phyloP scores from a whole-genome alignment of 2,797 vertebrate genomes.

The Pangasius djambal region DNA sequence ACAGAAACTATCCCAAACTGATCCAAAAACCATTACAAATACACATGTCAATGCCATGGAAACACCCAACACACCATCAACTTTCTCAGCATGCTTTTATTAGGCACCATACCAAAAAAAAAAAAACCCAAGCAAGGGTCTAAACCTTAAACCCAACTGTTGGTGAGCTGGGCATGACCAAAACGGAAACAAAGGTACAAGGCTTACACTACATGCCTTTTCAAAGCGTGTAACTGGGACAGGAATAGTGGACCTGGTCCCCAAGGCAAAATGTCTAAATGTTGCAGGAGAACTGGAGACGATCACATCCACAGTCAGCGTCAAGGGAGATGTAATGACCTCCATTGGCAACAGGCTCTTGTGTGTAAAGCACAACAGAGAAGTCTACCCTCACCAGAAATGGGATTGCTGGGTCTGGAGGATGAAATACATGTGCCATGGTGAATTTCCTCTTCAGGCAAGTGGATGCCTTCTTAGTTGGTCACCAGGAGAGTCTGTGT shows the following conservation, averaged over 20 bases:
- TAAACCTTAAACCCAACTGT: background rate
- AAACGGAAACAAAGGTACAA: background rate
- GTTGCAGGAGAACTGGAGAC: background rate
- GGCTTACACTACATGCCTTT: background rate
- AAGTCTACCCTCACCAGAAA: background rate
- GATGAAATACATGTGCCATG: background rate
- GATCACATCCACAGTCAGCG: background rate
- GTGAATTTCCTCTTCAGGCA: background rate
- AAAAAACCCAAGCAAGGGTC: background rate
- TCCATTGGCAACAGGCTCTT: background rate
- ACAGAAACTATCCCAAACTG: background rate
- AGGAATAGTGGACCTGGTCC: background rate
- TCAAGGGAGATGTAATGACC: background rate
- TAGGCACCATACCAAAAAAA: no score
- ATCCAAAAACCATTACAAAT: background rate
- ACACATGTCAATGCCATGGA: background rate
- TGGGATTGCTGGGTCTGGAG: background rate
- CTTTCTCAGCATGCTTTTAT: background rate
- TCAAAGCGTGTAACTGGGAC: background rate
- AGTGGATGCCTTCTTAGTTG: background rate
- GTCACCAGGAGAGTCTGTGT: background rate
- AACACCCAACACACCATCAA: background rate
- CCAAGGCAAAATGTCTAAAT: background rate
- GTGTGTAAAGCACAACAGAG: background rate
- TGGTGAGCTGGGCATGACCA: background rate